Base-by-base conservation (phyloP, 2,888 invertebrate genomes). In the Nemurella pictetii region DNA sequence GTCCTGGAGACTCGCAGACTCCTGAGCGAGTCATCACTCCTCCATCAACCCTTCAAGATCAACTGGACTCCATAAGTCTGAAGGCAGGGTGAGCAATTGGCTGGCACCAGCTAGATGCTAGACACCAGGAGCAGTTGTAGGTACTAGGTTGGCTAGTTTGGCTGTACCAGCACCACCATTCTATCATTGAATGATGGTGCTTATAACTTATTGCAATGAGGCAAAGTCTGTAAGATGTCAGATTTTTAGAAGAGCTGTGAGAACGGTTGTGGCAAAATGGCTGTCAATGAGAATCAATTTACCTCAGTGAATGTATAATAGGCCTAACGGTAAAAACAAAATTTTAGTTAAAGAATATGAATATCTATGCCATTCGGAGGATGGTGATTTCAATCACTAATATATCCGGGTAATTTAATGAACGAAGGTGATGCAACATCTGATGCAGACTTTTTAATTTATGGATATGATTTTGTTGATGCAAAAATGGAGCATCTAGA, bases 21-120 rank as follows among this genome's bases (percentile, higher is more conserved):
- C 92, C 92, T 25, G 91, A 91, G 88, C 89, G 91, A 88, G 91
- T 91, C 86, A 89, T 90, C 89, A 90, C 92, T 88, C 90, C 93
- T 89, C 90, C 92, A 88, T 88, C 92, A 89, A 88, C 93, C 89
- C 92, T 94, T 84, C 89, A 92, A 86, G 94, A 94, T 89, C 90
- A 91, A 87, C 92, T 93, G 87, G 93, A 93, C 88, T 92, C 92
- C 0, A 92, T 93, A 87, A 87, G 86, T 78, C 85, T 87, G 36
- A 86, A 87, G 84, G 87, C 86, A 74, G 87, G 86, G 82, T 87
- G 87, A 87, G 73, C 25, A n/a, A n/a, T n/a, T 20, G 20, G 55
- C 55, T 3, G 12, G 55, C 55, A 55, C 15, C 55, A 12, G 55
- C 9, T 55, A 55, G 55, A 55, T 12, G 15, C 7, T 28, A 75